A percentile compares a stretch with the other conserved stretches of the same genome.
phyloP scores from a whole-genome alignment of 1,140 invertebrate genomes.

The Teleogryllus occipitalis region DNA sequence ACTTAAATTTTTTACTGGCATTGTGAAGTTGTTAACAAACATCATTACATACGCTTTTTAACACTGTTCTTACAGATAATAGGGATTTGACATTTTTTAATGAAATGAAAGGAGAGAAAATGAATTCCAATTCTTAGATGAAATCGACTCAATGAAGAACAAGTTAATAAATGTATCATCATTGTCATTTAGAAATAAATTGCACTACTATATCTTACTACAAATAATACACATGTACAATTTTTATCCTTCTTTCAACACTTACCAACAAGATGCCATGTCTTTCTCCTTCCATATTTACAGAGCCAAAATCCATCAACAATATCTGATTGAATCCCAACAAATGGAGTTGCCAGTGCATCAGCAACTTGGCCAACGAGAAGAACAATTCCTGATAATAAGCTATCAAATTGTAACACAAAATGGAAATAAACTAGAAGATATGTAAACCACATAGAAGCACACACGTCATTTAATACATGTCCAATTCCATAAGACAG shows the following conservation, averaged over 20 bases:
- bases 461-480: conserved; percentile 89
- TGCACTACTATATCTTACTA: no score
- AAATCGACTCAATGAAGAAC: no score
- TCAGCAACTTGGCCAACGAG: conserved; percentile 84
- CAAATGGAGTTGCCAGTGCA: conserved; percentile 79
- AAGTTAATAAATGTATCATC: no score
- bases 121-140: no score
- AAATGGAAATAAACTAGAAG: conserved; percentile 86
- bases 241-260: background rate
- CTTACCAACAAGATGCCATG: conserved; percentile 86
- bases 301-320: conserved; percentile 53
- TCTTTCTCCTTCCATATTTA: conserved; percentile 75
- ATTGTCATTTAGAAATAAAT: no score
- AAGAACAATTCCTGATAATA: conserved; percentile 67
- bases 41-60: no score
- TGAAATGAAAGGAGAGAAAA: no score
- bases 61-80: no score
- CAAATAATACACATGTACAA: no score
- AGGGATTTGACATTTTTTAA: no score
- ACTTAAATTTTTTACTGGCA: no score
- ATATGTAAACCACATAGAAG: conserved; percentile 97
- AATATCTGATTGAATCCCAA: conserved; percentile 79
- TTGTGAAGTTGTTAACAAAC: no score
- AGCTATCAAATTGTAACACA: conserved; percentile 67
- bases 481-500: conserved; percentile 65